Percentiles rank a stretch among this genome's conserved stretches.
These are phyloP conservation scores for Siniperca knerii DNA, from an alignment of 2,113 vertebrate genomes.

Conservation along the genomic window DNA sequence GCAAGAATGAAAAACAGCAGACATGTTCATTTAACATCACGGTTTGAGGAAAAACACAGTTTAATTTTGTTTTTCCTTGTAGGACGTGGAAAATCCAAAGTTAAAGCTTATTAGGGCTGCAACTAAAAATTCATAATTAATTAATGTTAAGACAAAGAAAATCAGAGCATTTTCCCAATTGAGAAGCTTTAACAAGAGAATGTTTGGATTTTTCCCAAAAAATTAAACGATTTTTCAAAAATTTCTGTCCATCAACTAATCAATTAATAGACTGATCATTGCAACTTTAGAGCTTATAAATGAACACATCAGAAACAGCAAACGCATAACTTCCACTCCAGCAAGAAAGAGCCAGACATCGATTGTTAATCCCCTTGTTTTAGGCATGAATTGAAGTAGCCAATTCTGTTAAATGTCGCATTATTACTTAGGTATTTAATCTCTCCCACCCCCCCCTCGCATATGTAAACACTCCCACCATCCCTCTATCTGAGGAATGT, in stretches of 20 bases:
- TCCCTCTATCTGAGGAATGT: slow-evolving; percentile 61
- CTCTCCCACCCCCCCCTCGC: not conserved
- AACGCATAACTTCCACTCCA: not conserved
- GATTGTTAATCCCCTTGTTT: not conserved
- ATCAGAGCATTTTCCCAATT: not conserved
- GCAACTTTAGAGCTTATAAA: not conserved
- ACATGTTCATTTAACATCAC: not conserved
- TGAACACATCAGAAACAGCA: not conserved
- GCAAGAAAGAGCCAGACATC: not conserved
- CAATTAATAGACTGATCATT: not conserved
- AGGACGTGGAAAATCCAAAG: not conserved
- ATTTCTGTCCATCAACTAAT: not conserved
- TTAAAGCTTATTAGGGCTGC: too few species aligned
- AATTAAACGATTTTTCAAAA: not conserved
- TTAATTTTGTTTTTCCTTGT: not conserved
- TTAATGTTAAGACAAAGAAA: not conserved
- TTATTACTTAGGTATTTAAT: slow-evolving; percentile 26
- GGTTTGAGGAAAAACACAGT: not conserved
- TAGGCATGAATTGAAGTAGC: not conserved
- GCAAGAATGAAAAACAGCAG: too few species aligned
- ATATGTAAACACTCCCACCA: slow-evolving; percentile 38
- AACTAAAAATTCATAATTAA: not conserved
- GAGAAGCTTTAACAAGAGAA: not conserved
- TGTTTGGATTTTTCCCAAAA: not conserved
- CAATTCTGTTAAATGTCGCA: slow-evolving; percentile 5